Base-by-base conservation (phyloP, 2,888 invertebrate species). In the Phortica okadai region DNA sequence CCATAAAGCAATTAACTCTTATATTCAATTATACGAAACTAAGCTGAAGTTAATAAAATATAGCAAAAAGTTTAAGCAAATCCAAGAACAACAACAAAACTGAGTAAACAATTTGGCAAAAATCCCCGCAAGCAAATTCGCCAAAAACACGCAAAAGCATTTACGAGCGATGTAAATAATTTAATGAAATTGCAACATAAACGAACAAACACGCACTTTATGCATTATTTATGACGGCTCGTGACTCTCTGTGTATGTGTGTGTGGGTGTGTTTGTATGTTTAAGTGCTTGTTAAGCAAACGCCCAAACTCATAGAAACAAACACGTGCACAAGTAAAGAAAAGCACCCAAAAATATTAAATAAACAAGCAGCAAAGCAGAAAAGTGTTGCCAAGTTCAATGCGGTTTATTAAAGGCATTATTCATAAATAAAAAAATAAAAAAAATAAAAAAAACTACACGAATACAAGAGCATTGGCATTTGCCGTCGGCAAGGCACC, bases 401-500 rank as follows among this genome's bases (percentile, higher is more conserved):
- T 74, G 78, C n/a, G 59, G 59, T 54, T 73, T 59, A 69, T 75
- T 50, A 77, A 64, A 41, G 14, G 54, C 67, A 75, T 77, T 74
- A 62, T 70, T 64, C 64, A 74, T 74, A 41, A 10, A 14, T 14
- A 54, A 54, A 54, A 54, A 54, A 54, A 54, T 2, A 54, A 54
- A 54, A 54, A 54, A 54, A 54, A 54, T 5, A 54, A 54, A 2
- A n/a, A 33, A 33, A 33, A 33, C 33, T 33, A 33, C 33, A 33
- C 2, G 33, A 33, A 33, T 33, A 33, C 4, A 33, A 33, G 33
- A 54, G 21, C 50, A 81, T 78, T 77, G 81, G 69, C 80, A 80
- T 74, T 79, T 69, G 73, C 77, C 78, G 81, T 78, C 81, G 77
- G 78, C 73, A 73, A 76, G 69, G 76, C 76, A 80, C 74, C 80